These are phyloP conservation scores for Chrysocyon brachyurus DNA, from an alignment of 2,797 vertebrate genomes.

Conservation along the genomic window DNA sequence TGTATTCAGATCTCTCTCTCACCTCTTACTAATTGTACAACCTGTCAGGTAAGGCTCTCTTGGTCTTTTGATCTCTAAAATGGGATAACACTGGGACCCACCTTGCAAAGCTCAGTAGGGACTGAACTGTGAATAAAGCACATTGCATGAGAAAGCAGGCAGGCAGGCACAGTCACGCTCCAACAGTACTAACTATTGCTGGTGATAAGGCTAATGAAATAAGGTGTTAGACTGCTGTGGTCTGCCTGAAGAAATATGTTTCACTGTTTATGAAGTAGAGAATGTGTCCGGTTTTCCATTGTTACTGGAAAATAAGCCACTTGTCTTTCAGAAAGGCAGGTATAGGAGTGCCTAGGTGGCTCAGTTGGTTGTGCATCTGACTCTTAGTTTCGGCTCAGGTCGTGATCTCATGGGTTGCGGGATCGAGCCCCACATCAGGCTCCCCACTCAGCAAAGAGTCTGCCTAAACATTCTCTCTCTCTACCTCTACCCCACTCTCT, in stretches of 20 bases:
- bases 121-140: background rate
- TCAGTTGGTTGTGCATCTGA: no score
- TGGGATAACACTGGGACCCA: background rate
- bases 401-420: no score
- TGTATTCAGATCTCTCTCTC: background rate
- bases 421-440: no score
- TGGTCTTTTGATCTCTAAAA: background rate
- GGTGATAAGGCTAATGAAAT: background rate
- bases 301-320: background rate
- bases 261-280: background rate
- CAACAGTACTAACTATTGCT: background rate
- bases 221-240: background rate
- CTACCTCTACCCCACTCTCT: no score
- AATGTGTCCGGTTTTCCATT: background rate
- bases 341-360: no score
- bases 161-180: no score
- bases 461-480: no score
- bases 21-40: background rate
- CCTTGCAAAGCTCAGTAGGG: background rate
- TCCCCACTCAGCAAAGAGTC: no score
- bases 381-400: no score
- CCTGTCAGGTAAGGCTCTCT: background rate
- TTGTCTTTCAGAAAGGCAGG: constrained; percentile 39
- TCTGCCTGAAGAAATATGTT: background rate
- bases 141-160: no score